Base-by-base conservation (phyloP, 2,797 vertebrate species). In the Octomys mimax region DNA sequence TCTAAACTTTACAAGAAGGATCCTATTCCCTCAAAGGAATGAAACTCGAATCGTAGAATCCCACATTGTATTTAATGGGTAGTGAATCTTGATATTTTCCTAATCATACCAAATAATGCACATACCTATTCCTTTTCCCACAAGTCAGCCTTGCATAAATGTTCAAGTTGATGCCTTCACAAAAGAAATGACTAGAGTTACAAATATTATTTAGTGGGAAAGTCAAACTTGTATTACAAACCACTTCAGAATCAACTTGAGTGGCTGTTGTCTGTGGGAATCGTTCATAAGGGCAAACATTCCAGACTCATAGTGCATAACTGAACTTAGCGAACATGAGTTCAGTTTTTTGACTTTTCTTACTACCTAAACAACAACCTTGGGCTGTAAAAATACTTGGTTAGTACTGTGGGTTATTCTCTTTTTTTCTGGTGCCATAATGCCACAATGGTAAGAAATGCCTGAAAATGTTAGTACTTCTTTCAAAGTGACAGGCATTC, bases 401-500 rank as follows among this genome's bases (percentile, higher is more conserved):
- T 83, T 95, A 73, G 33, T 11, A 64, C 59, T 26, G 22, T 73
- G 31, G 26, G 18, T 88, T 85, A 21, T 64, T 75, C 18, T 78
- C 42, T 90, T 77, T 78, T 52, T 71, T 68, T 91, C 39, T 5
- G 82, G 42, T 84, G 26, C 33, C 70, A 79, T 28, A 28, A 57
- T 21, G 52, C 28, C 28, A 42, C 39, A 28, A 3, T 62, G 57
- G 62, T 59, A 81, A 92, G 13, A 46, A 31, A 90, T 81, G 39
- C 91, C 91, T 84, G 93, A 80, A 92, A 93, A 84, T 21, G 12
- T 91, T 16, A 70, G n/a, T 28, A 54, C 46, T 87, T 93, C 79
- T 83, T 95, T 91, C 64, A 95, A 42, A 90, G 52, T 93, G 81
- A 96, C 88, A 91, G 73, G 77, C 73, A 96, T 89, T 94, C 88